These are phyloP conservation scores for Globodera rostochiensis DNA, from an alignment of 1,140 invertebrate genomes.

Conservation along the genomic window DNA sequence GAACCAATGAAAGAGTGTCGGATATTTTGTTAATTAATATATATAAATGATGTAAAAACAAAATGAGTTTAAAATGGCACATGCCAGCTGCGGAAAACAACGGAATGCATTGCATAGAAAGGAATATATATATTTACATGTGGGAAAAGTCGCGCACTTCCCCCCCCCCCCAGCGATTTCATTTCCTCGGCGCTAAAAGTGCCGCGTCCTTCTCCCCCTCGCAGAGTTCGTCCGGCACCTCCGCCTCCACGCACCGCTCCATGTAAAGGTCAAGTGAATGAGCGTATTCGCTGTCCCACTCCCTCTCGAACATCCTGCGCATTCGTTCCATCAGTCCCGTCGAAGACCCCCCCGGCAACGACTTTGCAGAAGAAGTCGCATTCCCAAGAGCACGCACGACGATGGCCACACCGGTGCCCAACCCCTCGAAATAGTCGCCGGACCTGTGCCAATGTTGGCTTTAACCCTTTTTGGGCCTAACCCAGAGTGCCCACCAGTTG, in stretches of 20 bases:
- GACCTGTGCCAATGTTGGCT: constrained; percentile 71
- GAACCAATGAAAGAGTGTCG: neutral
- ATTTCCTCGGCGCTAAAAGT: constrained; percentile 40
- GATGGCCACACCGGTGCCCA: constrained; percentile 75
- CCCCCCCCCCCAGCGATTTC: neutral
- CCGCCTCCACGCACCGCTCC: constrained; percentile 46
- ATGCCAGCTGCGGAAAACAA: neutral
- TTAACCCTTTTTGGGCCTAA: neutral
- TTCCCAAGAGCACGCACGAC: constrained; percentile 52
- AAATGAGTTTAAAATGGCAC: neutral
- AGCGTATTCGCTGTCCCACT: constrained; percentile 61
- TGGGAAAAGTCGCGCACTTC: neutral
- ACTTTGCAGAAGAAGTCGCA: neutral
- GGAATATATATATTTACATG: neutral
- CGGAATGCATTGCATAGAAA: neutral
- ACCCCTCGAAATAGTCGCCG: constrained; percentile 93
- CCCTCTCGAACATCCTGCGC: constrained; percentile 50
- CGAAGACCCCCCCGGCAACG: neutral
- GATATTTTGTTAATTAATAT: too few species aligned
- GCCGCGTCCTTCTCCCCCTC: constrained; percentile 57
- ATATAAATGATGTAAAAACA: neutral
- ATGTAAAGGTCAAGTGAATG: constrained; percentile 56
- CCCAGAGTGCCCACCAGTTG: constrained; percentile 5
- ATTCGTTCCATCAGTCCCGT: constrained; percentile 44
- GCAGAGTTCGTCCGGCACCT: constrained; percentile 48